Evolutionary conservation across 2,113 vertebrate species (phyloP).

Genomic region (Bettongia penicillata): DNA sequence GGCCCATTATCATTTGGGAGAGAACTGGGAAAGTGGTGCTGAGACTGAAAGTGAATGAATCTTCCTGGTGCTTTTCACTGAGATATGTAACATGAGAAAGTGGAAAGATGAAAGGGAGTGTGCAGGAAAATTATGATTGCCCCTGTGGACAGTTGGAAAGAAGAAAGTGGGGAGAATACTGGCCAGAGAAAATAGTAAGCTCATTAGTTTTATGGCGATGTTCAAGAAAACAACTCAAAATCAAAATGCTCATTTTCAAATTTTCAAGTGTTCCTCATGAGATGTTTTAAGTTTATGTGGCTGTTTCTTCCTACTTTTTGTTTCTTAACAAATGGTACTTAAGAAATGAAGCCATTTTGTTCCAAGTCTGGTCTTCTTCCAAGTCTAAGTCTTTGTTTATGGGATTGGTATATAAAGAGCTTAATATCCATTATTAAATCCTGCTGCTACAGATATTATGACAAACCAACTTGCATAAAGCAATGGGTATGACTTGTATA

Average conservation of each 20-base stretch:
- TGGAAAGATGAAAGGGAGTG: background rate
- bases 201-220: background rate
- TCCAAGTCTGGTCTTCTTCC: background rate
- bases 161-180: background rate
- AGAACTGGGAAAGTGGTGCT: background rate
- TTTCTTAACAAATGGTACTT: background rate
- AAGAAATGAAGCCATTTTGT: background rate
- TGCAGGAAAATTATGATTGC: background rate
- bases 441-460: too few relatives aligned
- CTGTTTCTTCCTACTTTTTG: background rate
- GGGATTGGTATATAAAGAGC: background rate
- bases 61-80: background rate
- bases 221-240: background rate
- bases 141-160: background rate
- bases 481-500: background rate
- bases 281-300: background rate
- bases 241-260: background rate
- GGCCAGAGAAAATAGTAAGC: background rate
- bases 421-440: background rate
- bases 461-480: background rate
- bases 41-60: background rate
- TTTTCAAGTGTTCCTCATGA: background rate
- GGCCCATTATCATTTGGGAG: background rate
- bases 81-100: background rate
- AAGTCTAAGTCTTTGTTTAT: background rate